Conservation (phyloP, 2,113 vertebrate species). For the Elaphurus davidianus region DNA sequence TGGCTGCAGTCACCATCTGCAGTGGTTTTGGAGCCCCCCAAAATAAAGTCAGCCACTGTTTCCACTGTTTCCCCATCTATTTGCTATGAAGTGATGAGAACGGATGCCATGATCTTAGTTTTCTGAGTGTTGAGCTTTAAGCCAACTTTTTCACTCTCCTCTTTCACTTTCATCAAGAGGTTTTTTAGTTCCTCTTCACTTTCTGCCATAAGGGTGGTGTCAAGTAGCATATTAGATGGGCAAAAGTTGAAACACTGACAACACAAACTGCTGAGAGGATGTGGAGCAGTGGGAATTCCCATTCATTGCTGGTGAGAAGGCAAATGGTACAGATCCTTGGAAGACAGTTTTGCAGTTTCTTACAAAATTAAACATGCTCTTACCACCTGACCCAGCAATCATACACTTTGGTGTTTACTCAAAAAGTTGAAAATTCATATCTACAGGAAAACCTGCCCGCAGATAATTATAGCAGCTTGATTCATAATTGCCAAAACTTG, state of each 20-base stretch:
- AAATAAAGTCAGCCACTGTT: background rate
- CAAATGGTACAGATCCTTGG: background rate
- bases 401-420: background rate
- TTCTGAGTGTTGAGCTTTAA: background rate
- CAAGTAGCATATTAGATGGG: background rate
- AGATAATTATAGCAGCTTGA: background rate
- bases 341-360: background rate
- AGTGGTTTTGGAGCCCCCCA: background rate
- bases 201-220: background rate
- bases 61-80: background rate
- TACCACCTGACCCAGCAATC: background rate
- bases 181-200: background rate
- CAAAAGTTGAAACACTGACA: background rate
- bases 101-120: background rate
- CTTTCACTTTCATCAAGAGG: background rate
- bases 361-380: background rate
- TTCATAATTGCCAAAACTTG: background rate
- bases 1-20: background rate
- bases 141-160: background rate
- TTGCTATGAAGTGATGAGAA: background rate
- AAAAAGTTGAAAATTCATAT: background rate
- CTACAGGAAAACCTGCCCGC: background rate
- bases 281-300: background rate
- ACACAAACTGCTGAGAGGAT: background rate
- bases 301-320: background rate